Base-by-base conservation (phyloP, 2,888 invertebrate genomes). In the Parochlus steinenii region DNA sequence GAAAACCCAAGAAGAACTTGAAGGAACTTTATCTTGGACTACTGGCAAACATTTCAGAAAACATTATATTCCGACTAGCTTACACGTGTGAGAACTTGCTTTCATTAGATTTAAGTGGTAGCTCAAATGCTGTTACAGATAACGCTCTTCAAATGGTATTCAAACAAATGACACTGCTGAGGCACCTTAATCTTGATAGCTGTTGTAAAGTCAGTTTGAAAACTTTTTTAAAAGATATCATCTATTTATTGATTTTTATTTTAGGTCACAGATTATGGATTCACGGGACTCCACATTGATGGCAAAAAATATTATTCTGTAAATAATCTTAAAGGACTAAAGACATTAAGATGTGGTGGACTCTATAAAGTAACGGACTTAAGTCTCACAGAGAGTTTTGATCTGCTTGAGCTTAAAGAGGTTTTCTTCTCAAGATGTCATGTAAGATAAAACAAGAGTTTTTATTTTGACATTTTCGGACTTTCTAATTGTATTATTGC, bases 281-380 rank as follows among this genome's bases (percentile, higher is more conserved):
- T 36, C 19, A 36, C 36, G 6, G 29, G 36, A 17, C 11, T 29
- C 5, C 8, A n/a, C 6, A 24, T 30, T 5, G 23, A 22, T 8
- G 16, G 24, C 7, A 20, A 18, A 4, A 15, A 30, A 10, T 18
- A 16, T 23, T 25, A 30, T 15, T 36, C 36, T 12, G 18, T 36
- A 4, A 29, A 30, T 7, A 36, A 36, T 15, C 15, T 36, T 6
- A 36, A 30, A 12, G 36, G 36, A 5, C 24, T 36, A 2, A 29
- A 36, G 24, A 17, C 24, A 5, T 11, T 36, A 5, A 19, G 30
- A 24, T 26, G 23, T 10, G 30, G 30, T 24, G 36, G 36, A 23
- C 15, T 36, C 8, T 36, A 29, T 15, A 36, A 36, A 12, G 7
- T 36, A 17, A 30, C 36, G 16, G 36, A 36, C 17, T 36, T 30